A percentile compares a stretch with the other conserved stretches of the same genome.
Conservation (phyloP, 2,797 vertebrate genomes). For the Pseudochaenichthys georgianus region DNA sequence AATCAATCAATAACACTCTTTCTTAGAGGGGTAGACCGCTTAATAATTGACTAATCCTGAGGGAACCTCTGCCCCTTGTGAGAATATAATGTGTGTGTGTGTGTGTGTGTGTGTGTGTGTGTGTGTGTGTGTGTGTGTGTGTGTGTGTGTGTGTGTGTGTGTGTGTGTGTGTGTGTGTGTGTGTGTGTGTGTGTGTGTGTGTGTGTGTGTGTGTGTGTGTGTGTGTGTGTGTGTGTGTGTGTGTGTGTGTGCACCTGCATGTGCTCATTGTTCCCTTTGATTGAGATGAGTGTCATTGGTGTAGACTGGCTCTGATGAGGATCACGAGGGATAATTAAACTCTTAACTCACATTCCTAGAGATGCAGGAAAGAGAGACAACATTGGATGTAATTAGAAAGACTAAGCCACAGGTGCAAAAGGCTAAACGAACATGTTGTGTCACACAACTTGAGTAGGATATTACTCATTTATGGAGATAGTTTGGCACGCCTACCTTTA, state of each 20-base stretch:
- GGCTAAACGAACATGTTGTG: constrained; percentile 47
- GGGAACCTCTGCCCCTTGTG: constrained; percentile 75
- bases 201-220: no score
- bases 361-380: constrained; percentile 35
- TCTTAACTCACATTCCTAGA: constrained; percentile 60
- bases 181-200: no score
- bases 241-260: constrained; percentile 57
- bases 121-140: constrained; percentile 3
- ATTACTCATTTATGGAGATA: neutral
- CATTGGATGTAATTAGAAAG: constrained; percentile 55
- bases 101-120: neutral
- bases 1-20: constrained; percentile 92
- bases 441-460: constrained; percentile 12
- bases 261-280: constrained; percentile 60
- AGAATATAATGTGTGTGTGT: neutral
- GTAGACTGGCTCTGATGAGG: constrained; percentile 66
- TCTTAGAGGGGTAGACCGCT: constrained; percentile 92
- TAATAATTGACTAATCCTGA: constrained; percentile 95
- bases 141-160: neutral
- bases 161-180: neutral
- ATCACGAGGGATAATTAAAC: constrained; percentile 71
- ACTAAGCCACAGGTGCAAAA: constrained; percentile 69
- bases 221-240: constrained; percentile 11
- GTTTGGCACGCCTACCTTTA: neutral
- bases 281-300: constrained; percentile 55